A percentile compares a stretch with the other conserved stretches of the same genome.
Evolutionary conservation across 2,888 invertebrate species (phyloP).

Genomic region (Leptopilina syphax): DNA sequence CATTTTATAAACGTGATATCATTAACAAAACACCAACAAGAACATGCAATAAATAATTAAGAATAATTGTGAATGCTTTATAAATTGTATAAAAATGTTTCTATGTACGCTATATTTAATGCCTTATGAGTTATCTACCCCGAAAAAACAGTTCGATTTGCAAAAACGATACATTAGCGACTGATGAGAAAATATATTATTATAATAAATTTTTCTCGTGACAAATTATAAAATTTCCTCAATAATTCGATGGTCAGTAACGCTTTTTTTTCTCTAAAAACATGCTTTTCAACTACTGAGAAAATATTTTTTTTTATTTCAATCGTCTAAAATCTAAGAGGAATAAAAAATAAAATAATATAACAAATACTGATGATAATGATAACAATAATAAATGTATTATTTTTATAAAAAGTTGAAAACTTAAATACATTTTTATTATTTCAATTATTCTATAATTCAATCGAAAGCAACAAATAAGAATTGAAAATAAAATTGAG

Average conservation of each 20-base stretch:
- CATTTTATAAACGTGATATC: slow-evolving; percentile 46
- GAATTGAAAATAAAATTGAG: background rate
- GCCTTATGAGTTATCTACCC: slow-evolving; percentile 34
- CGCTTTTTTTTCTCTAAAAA: background rate
- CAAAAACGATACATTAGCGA: slow-evolving; percentile 17
- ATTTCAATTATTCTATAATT: too few relatives aligned
- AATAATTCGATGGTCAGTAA: slow-evolving; percentile 29
- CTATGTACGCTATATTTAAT: slow-evolving; percentile 39
- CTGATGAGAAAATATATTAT: background rate
- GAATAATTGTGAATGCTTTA: slow-evolving; percentile 53
- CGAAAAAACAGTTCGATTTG: slow-evolving; percentile 12
- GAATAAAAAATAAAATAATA: background rate
- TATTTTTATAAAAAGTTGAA: too few relatives aligned
- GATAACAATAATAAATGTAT: background rate
- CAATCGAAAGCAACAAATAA: background rate
- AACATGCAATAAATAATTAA: slow-evolving; percentile 47
- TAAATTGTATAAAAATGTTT: slow-evolving; percentile 66
- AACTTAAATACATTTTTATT: too few relatives aligned
- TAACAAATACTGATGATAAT: background rate
- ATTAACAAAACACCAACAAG: slow-evolving; percentile 52
- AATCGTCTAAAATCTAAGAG: too few relatives aligned
- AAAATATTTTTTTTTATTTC: too few relatives aligned
- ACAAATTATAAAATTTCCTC: background rate
- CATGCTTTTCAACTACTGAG: too few relatives aligned
- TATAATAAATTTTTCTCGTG: background rate